Percentiles rank a stretch among this genome's conserved stretches.
phyloP scores from a whole-genome alignment of 2,888 invertebrate genomes.

The Drosophila villosipedis region DNA sequence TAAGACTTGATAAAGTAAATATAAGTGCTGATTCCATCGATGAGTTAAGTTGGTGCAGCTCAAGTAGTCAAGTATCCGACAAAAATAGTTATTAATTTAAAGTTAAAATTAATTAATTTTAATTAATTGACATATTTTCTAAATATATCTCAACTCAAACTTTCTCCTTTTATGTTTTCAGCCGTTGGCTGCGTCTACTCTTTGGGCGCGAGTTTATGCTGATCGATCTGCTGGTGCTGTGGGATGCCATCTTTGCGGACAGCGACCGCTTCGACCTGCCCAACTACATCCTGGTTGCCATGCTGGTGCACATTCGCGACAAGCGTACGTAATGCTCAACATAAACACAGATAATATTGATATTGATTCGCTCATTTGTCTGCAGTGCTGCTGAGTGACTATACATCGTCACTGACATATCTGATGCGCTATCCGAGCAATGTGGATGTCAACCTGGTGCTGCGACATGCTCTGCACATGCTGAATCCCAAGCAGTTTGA shows the following conservation, averaged over 20 bases:
- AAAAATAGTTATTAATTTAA: not conserved
- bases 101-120: too few species aligned
- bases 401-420: slow-evolving; percentile 88
- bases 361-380: not conserved
- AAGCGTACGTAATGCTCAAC: slow-evolving; percentile 86
- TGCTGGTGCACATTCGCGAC: slow-evolving; percentile 90
- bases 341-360: not conserved
- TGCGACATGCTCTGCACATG: slow-evolving; percentile 87
- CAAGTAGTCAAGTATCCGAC: not conserved
- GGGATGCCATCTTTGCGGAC: slow-evolving; percentile 94
- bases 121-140: too few species aligned
- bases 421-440: slow-evolving; percentile 90
- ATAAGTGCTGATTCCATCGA: not conserved
- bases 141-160: not conserved
- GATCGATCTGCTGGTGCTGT: slow-evolving; percentile 90
- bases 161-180: slow-evolving; percentile 75
- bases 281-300: slow-evolving; percentile 91
- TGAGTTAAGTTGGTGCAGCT: not conserved
- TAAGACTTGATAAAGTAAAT: not conserved
- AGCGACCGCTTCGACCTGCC: slow-evolving; percentile 87
- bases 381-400: slow-evolving; percentile 88
- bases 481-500: slow-evolving; percentile 85
- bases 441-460: slow-evolving; percentile 88
- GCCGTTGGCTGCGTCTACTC: slow-evolving; percentile 93
- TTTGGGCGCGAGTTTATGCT: slow-evolving; percentile 94